These are phyloP conservation scores for Molossus molossus DNA, from an alignment of 2,797 vertebrate species.

Conservation along the genomic window DNA sequence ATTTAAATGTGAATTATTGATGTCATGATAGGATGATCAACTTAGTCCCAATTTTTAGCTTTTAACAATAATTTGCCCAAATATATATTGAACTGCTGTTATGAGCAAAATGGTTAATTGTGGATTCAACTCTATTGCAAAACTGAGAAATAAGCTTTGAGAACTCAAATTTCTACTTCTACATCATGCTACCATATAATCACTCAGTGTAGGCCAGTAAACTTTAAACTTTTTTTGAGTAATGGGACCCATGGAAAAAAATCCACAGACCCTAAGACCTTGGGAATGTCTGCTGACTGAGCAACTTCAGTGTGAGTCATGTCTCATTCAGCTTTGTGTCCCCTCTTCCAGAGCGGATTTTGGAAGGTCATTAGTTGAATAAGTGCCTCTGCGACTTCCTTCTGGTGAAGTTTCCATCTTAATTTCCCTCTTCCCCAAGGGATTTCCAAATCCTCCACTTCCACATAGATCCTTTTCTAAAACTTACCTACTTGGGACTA, in stretches of 20 bases:
- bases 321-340: not conserved
- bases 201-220: not conserved
- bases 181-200: not conserved
- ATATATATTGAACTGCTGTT: not conserved
- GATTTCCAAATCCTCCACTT: constrained; percentile 29
- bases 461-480: not conserved
- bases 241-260: not conserved
- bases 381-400: not conserved
- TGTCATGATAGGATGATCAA: not conserved
- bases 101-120: not conserved
- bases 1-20: constrained; percentile 39
- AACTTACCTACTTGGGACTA: constrained; percentile 19
- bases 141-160: not conserved
- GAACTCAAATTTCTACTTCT: not conserved
- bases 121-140: constrained; percentile 18
- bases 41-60: constrained; percentile 21
- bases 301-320: not conserved
- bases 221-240: not conserved
- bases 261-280: not conserved
- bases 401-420: not conserved
- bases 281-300: not conserved
- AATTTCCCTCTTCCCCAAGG: not conserved
- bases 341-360: not conserved
- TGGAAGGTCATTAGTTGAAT: not conserved
- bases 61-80: not conserved